Base-by-base conservation (phyloP, 1,140 invertebrate species). In the Camponotus pennsylvanicus region DNA sequence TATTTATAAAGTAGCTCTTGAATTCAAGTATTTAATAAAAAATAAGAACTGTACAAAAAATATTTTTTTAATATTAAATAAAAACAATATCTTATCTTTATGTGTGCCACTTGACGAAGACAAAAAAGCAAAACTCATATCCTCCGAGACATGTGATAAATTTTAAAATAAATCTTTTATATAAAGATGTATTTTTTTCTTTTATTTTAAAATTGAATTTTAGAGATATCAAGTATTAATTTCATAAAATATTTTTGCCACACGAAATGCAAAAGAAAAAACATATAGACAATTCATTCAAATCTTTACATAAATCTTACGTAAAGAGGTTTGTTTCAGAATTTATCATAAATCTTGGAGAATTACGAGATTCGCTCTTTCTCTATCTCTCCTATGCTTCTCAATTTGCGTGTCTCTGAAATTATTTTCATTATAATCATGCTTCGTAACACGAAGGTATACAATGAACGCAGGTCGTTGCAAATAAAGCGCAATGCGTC, bases 401-500 rank as follows among this genome's bases (percentile, higher is more conserved):
- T 52, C 9, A 52, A 79, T 79, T 11, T 52, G 9, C 27, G 7
- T 27, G 18, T 67, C 4, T 21, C 9, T 21, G 9, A 40, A 67
- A 13, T 52, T 67, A 52, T 67, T n/a, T 34, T 67, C n/a, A 3
- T 8, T 40, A 42, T n/a, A n/a, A 15, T 21, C 34, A 67, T 66
- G 15, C 21, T 66, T 79, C 7, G 42, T 40, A 18, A 75, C 13
- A 18, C 40, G 11, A 5, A 34, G 11, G 13, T 9, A 57, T 42
- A 67, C 40, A 55, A 71, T 55, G 55, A 73, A n/a, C 55, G 78
- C 67, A 73, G 21, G 21, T 52, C 4, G 34, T 61, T 66, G 85
- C 71, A 86, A 57, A 78, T 64, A 88, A 67, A 88, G 64, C 15
- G 64, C 55, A 49, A 80, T 52, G 55, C 61, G 42, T 52, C 40